A percentile compares a stretch with the other conserved stretches of the same genome.
Conservation (phyloP, 2,888 invertebrate species). For the Ashinkailepas kermadecensis region DNA sequence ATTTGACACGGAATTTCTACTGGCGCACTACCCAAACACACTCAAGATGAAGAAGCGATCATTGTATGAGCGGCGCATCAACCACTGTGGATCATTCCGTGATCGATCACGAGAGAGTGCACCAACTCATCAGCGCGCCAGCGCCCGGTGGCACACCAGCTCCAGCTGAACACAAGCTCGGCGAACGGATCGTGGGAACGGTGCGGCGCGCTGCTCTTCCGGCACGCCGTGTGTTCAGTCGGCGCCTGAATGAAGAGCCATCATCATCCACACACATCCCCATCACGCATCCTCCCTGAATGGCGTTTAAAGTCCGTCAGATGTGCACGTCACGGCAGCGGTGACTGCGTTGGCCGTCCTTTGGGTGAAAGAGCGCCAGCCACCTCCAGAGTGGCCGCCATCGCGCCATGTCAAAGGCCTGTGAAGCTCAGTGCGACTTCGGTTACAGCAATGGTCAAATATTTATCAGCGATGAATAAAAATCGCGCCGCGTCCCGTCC, state of each 20-base stretch:
- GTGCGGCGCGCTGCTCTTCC: neutral
- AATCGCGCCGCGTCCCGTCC: neutral
- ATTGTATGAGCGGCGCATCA: no score
- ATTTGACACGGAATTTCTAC: no score
- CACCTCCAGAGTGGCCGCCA: constrained; percentile 2
- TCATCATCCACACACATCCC: neutral
- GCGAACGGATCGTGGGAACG: neutral
- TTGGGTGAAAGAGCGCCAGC: neutral
- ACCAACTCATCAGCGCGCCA: neutral
- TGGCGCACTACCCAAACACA: no score
- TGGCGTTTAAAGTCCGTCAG: neutral
- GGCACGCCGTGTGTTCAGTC: no score
- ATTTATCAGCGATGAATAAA: constrained; percentile 17
- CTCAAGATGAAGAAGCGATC: no score
- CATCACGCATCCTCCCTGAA: neutral
- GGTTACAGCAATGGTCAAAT: constrained; percentile 3
- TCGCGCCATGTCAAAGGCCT: neutral
- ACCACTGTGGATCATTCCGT: no score
- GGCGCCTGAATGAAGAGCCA: neutral
- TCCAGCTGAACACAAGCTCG: no score
- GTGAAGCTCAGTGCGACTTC: neutral
- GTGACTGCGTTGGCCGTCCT: neutral
- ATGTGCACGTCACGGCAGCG: neutral
- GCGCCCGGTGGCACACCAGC: no score
- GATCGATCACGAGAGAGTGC: neutral